These are phyloP conservation scores for Porites australiensis DNA, from an alignment of 64 coral and sea anemone genomes.

Conservation along the genomic window DNA sequence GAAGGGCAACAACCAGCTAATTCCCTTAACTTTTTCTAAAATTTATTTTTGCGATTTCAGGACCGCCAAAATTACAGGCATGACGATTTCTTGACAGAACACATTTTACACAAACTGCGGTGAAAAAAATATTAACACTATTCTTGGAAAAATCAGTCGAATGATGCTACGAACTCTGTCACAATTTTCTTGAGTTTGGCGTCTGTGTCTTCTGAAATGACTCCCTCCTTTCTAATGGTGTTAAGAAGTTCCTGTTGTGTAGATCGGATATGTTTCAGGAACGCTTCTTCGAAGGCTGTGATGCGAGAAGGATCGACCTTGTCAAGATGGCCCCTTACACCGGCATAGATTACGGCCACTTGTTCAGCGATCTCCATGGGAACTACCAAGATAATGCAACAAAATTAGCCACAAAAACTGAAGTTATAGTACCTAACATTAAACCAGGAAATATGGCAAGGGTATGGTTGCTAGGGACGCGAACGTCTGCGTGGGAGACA, in stretches of 20 bases:
- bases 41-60: constrained; percentile 20
- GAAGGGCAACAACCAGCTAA: background rate
- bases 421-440: background rate
- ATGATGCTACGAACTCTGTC: constrained; percentile 82
- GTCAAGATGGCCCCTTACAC: constrained; percentile 94
- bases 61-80: constrained; percentile 17
- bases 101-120: constrained; percentile 46
- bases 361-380: constrained; percentile 99
- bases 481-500: too few species aligned
- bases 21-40: background rate
- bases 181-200: constrained; percentile 94
- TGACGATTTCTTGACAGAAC: constrained; percentile 14
- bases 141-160: constrained; percentile 72
- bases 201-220: constrained; percentile 90
- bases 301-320: constrained; percentile 93
- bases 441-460: background rate
- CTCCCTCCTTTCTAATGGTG: constrained; percentile 85
- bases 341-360: constrained; percentile 95
- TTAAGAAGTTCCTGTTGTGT: constrained; percentile 87
- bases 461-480: too few species aligned
- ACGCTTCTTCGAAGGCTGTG: constrained; percentile 93
- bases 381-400: constrained; percentile 51
- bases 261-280: constrained; percentile 88
- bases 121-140: constrained; percentile 60
- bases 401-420: background rate